Percentiles rank a stretch among this genome's conserved stretches.
Evolutionary conservation across 2,113 vertebrate species (phyloP).

Genomic region (Tachycineta bicolor): DNA sequence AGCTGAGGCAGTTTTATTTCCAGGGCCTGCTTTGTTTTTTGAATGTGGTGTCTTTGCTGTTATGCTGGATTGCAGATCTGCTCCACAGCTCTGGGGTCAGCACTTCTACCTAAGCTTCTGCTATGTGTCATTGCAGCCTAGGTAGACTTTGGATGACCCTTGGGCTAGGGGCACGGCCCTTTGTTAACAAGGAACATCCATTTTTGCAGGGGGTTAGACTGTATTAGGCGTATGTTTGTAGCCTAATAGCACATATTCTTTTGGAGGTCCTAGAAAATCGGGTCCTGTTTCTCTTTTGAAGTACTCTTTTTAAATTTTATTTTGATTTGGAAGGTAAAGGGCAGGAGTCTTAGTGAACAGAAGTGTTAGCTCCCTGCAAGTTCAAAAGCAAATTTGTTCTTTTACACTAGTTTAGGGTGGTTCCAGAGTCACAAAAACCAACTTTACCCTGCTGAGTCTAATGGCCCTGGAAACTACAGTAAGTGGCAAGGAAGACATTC

Average conservation of each 20-base stretch:
- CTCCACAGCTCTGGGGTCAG: background rate
- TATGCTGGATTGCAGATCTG: background rate
- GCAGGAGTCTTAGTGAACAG: background rate
- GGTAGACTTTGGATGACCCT: background rate
- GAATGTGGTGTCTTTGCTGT: background rate
- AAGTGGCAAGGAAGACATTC: background rate
- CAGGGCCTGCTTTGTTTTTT: background rate
- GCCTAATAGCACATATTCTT: accelerated
- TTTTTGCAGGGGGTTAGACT: background rate
- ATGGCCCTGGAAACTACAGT: background rate
- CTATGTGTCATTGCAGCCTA: background rate
- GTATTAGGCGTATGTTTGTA: background rate
- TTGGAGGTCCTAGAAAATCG: background rate
- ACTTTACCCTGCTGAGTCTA: background rate
- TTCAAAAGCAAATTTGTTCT: background rate
- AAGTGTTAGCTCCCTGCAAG: background rate
- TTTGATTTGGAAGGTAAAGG: background rate
- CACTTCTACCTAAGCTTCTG: background rate
- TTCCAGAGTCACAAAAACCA: background rate
- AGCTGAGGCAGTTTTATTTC: background rate
- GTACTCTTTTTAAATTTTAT: background rate
- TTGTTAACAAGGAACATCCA: accelerated
- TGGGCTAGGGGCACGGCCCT: background rate
- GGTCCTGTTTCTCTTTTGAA: background rate
- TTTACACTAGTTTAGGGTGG: background rate